These are phyloP conservation scores for Noturus placidus DNA, from an alignment of 2,113 vertebrate species.

Conservation along the genomic window DNA sequence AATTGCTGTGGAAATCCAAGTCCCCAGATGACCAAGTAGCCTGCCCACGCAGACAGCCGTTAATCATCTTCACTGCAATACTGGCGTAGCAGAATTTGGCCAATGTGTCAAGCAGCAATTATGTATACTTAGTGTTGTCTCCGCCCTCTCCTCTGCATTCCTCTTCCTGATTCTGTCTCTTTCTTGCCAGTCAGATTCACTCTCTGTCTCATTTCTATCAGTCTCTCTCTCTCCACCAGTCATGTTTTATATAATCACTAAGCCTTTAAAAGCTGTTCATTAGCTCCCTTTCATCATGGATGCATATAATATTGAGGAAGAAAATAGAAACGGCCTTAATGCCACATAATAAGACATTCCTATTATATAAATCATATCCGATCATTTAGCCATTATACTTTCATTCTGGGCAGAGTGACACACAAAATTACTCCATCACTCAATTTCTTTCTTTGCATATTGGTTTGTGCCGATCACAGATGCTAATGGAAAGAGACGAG, in stretches of 20 bases:
- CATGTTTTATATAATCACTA: conserved; percentile 75
- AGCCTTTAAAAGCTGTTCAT: conserved; percentile 74
- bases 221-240: conserved; percentile 50
- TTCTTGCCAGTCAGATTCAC: conserved; percentile 26
- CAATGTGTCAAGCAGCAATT: conserved; percentile 82
- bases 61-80: conserved; percentile 82
- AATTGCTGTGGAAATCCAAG: conserved; percentile 76
- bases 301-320: conserved; percentile 70
- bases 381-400: conserved; percentile 70
- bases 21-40: conserved; percentile 69
- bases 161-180: conserved; percentile 48
- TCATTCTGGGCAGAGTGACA: conserved; percentile 68
- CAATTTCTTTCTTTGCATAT: conserved; percentile 71
- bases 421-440: conserved; percentile 69
- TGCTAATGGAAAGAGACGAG: conserved; percentile 72
- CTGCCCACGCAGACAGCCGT: conserved; percentile 77
- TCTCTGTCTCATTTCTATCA: conserved; percentile 33
- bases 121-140: conserved; percentile 77
- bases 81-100: conserved; percentile 82
- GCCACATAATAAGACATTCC: conserved; percentile 68
- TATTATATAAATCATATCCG: conserved; percentile 71
- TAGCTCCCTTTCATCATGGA: conserved; percentile 67
- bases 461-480: conserved; percentile 68
- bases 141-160: conserved; percentile 39
- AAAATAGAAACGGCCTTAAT: conserved; percentile 63